A percentile compares a stretch with the other conserved stretches of the same genome.
Conservation (phyloP, 2,888 invertebrate genomes). For the Lasioglossum morio region DNA sequence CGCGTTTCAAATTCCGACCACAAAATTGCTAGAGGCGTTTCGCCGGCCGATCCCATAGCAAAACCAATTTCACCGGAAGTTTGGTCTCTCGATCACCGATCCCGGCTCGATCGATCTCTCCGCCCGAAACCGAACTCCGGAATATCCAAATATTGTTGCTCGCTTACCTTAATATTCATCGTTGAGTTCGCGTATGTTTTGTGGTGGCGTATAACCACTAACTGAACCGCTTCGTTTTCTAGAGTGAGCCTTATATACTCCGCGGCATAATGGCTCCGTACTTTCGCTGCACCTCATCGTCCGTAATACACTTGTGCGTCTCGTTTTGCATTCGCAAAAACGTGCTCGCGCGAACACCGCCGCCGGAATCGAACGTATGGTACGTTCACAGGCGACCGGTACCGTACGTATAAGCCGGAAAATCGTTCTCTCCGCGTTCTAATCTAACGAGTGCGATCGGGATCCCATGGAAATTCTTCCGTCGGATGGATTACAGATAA, state of each 20-base stretch:
- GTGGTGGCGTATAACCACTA: conserved; percentile 82
- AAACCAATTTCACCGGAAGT: conserved; percentile 1
- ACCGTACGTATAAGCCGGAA: conserved; percentile 42
- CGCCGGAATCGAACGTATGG: neutral
- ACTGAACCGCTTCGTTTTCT: conserved; percentile 83
- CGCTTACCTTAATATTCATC: conserved; percentile 82
- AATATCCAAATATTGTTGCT: neutral
- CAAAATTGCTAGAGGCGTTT: neutral
- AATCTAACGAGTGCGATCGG: conserved; percentile 38
- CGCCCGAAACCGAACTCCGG: neutral
- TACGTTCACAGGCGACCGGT: conserved; percentile 20
- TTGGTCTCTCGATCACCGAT: neutral
- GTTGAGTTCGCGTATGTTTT: conserved; percentile 79
- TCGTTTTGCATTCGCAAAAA: conserved; percentile 77
- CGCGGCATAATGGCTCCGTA: conserved; percentile 81
- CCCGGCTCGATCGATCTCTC: neutral
- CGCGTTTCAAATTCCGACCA: neutral
- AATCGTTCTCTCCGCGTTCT: conserved; percentile 41
- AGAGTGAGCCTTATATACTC: conserved; percentile 81
- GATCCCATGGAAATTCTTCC: conserved; percentile 38
- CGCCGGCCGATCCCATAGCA: neutral
- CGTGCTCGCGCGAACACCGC: conserved; percentile 44
- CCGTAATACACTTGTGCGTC: conserved; percentile 75
- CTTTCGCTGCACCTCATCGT: conserved; percentile 83
- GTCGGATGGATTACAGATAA: conserved; percentile 35